Evolutionary conservation across 2,113 vertebrate genomes (phyloP).

Genomic region (Pitta sordida): DNA sequence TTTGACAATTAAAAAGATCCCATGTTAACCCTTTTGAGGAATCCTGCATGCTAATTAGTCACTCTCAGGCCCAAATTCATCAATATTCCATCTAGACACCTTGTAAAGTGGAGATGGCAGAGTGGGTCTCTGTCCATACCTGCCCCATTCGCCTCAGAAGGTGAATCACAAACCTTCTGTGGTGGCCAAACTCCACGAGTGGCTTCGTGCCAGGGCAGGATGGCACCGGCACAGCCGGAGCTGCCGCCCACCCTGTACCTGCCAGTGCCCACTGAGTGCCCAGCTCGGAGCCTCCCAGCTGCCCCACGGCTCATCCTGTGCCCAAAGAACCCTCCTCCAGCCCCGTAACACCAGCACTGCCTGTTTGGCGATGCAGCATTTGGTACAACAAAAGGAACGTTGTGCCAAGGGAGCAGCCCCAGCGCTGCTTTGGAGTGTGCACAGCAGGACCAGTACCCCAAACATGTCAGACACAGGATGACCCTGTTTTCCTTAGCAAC

Average conservation of each 20-base stretch:
- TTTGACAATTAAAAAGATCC: conserved; percentile 83
- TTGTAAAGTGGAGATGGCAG: not conserved
- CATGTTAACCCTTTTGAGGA: conserved; percentile 75
- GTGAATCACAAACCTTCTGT: rapidly evolving
- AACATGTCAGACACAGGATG: not conserved
- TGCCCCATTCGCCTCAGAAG: rapidly evolving
- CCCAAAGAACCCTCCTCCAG: not conserved
- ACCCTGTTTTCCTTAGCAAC: not conserved
- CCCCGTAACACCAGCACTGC: rapidly evolving
- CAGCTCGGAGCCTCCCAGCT: not conserved
- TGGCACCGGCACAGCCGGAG: rapidly evolving
- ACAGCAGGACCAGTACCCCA: conserved; percentile 32
- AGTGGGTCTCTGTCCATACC: not conserved
- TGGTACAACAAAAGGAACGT: not conserved
- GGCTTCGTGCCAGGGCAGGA: too few relatives aligned
- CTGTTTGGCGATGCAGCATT: not conserved
- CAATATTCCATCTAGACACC: not conserved
- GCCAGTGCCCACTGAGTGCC: rapidly evolving
- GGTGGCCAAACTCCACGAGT: rapidly evolving
- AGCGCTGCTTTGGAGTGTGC: not conserved
- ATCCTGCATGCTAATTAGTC: conserved; percentile 47
- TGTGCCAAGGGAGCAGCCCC: not conserved
- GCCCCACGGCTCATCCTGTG: not conserved
- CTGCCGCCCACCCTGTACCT: rapidly evolving
- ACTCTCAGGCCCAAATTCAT: conserved; percentile 13